These are phyloP conservation scores for Syrphus vitripennis DNA, from an alignment of 2,888 invertebrate genomes.

Conservation along the genomic window DNA sequence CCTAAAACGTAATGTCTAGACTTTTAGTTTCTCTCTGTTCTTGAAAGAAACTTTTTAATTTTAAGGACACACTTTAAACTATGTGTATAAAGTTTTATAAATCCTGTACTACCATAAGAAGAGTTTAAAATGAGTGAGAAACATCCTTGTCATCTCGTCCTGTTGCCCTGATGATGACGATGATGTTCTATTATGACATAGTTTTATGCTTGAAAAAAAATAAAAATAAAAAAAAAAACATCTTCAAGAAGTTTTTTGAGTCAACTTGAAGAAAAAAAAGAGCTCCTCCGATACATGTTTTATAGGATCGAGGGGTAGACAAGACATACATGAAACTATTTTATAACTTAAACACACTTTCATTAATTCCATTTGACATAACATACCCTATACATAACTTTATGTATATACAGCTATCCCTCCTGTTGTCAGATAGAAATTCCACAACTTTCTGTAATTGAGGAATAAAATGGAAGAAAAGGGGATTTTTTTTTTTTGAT, in stretches of 20 bases:
- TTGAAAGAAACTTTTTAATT: slow-evolving; percentile 28
- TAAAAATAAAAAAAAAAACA: neutral
- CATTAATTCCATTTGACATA: slow-evolving; percentile 53
- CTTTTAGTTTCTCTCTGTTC: slow-evolving; percentile 12
- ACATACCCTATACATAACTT: neutral
- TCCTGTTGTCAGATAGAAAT: slow-evolving; percentile 9
- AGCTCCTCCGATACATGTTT: neutral
- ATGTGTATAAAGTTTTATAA: neutral
- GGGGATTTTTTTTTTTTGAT: neutral
- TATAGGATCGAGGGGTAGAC: too few relatives aligned
- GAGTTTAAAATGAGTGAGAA: neutral
- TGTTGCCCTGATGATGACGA: neutral
- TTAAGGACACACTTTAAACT: slow-evolving; percentile 11
- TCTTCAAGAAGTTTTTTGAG: neutral
- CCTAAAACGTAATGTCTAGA: slow-evolving; percentile 29
- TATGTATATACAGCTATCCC: too few relatives aligned
- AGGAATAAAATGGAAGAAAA: neutral
- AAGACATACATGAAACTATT: slow-evolving; percentile 20
- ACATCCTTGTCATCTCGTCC: neutral
- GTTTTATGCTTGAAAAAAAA: neutral
- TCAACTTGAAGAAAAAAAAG: neutral
- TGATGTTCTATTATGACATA: slow-evolving; percentile 22
- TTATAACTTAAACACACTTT: slow-evolving; percentile 46
- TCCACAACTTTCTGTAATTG: slow-evolving; percentile 16
- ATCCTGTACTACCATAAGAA: too few relatives aligned